A percentile compares a stretch with the other conserved stretches of the same genome.
Evolutionary conservation across 1,140 invertebrate genomes (phyloP).

Genomic region (Lordiphosa mommai): DNA sequence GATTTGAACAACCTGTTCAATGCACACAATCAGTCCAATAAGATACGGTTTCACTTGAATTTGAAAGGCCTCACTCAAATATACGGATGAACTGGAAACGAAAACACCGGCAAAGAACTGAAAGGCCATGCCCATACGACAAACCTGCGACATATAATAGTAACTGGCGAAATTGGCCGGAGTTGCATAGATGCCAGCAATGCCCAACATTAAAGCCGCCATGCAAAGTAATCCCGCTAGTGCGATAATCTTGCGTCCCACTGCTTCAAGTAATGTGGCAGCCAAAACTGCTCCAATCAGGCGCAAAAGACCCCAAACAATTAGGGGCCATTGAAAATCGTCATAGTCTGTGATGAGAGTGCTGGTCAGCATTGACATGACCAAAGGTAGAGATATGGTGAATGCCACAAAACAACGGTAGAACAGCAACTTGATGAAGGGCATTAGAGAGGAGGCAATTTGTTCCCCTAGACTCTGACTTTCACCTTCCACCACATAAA

Average conservation of each 20-base stretch:
- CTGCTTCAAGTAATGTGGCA: constrained; percentile 25
- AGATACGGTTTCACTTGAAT: constrained; percentile 46
- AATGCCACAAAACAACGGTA: constrained; percentile 59
- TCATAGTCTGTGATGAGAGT: constrained; percentile 3
- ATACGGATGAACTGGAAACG: constrained; percentile 42
- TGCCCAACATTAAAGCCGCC: constrained; percentile 46
- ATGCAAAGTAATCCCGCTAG: constrained; percentile 46
- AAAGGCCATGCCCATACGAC: constrained; percentile 34
- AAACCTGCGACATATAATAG: constrained; percentile 36
- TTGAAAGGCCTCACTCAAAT: constrained; percentile 64
- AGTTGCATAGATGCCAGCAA: constrained; percentile 43
- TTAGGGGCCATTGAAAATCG: constrained; percentile 34
- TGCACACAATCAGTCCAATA: constrained; percentile 38
- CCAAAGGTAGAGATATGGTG: constrained; percentile 53
- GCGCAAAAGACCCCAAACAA: constrained; percentile 37
- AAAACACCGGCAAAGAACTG: constrained; percentile 62
- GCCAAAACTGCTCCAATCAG: constrained; percentile 27
- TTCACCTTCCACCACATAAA: constrained; percentile 44
- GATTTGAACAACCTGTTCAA: constrained; percentile 61
- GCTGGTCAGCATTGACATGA: constrained; percentile 27
- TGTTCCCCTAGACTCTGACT: constrained; percentile 19
- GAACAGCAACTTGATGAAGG: constrained; percentile 45
- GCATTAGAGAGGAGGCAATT: constrained; percentile 20
- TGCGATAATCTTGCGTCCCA: constrained; percentile 49
- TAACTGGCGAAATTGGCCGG: not conserved